Conservation (phyloP, 2,888 invertebrate genomes). For the Ctenicera cuprea region DNA sequence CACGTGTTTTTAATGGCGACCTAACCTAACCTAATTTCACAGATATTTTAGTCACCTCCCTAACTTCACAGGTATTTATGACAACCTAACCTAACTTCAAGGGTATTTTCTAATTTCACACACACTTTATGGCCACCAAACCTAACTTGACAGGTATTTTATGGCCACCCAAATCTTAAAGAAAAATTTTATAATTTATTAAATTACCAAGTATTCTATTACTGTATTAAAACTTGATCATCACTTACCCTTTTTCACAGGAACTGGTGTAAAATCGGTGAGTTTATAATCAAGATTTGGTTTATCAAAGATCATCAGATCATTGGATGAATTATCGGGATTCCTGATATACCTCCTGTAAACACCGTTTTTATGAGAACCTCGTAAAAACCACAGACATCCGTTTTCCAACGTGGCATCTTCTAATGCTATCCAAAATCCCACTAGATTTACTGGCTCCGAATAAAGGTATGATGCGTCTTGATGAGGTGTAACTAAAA, state of each 20-base stretch:
- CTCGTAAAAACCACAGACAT: conserved; percentile 93
- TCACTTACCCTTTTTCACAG: conserved; percentile 87
- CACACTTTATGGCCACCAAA: no score
- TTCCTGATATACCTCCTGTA: conserved; percentile 84
- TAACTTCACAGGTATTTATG: no score
- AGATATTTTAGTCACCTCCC: no score
- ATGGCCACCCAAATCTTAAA: no score
- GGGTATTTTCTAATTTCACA: no score
- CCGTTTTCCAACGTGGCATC: conserved; percentile 96
- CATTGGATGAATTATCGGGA: conserved; percentile 78
- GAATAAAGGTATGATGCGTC: conserved; percentile 93
- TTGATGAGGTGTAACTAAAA: conserved; percentile 84
- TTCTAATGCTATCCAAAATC: conserved; percentile 97
- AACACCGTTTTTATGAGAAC: conserved; percentile 91
- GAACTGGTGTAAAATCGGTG: conserved; percentile 84
- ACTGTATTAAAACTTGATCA: conserved; percentile 46
- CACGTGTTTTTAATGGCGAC: no score
- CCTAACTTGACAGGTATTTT: no score
- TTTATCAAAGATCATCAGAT: conserved; percentile 80
- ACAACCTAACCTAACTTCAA: no score
- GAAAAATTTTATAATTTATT: no score
- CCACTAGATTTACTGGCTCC: conserved; percentile 86
- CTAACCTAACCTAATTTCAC: no score
- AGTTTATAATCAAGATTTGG: conserved; percentile 82
- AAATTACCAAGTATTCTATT: no score